Conservation (phyloP, 2,113 vertebrate genomes). For the Sialia sialis region DNA sequence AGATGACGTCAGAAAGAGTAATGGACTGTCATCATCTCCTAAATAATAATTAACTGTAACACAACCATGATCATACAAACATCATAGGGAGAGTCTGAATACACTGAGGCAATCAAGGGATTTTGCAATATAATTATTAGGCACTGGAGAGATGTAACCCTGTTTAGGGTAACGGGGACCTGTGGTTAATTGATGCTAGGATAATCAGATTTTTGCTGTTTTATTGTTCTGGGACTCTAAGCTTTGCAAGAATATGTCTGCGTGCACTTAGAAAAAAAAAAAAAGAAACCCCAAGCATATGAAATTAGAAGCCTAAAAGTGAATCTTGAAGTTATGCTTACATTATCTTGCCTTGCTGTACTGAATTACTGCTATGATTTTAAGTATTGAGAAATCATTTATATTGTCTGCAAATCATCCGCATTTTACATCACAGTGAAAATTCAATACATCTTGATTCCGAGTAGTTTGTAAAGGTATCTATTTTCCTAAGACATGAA, state of each 20-base stretch:
- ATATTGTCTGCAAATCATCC: slow-evolving; percentile 25
- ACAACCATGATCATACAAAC: not conserved
- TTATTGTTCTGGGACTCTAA: not conserved
- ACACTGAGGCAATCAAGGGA: slow-evolving; percentile 18
- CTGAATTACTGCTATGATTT: slow-evolving; percentile 1
- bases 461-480: not conserved
- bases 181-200: slow-evolving; percentile 37
- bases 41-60: slow-evolving; percentile 36
- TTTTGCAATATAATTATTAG: slow-evolving; percentile 37
- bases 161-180: slow-evolving; percentile 11
- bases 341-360: not conserved
- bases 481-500: slow-evolving; percentile 9
- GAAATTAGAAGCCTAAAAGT: not conserved
- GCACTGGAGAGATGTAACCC: not conserved
- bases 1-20: not conserved
- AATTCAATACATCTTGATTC: not conserved
- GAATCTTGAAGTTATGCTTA: not conserved
- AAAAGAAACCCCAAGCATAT: not conserved
- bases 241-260: not conserved
- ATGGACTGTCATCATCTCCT: not conserved
- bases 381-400: not conserved
- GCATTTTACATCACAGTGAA: slow-evolving; percentile 3
- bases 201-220: slow-evolving; percentile 33
- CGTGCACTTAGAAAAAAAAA: not conserved
- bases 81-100: not conserved